Base-by-base conservation (phyloP, 2,113 vertebrate species). In the Trinectes maculatus region DNA sequence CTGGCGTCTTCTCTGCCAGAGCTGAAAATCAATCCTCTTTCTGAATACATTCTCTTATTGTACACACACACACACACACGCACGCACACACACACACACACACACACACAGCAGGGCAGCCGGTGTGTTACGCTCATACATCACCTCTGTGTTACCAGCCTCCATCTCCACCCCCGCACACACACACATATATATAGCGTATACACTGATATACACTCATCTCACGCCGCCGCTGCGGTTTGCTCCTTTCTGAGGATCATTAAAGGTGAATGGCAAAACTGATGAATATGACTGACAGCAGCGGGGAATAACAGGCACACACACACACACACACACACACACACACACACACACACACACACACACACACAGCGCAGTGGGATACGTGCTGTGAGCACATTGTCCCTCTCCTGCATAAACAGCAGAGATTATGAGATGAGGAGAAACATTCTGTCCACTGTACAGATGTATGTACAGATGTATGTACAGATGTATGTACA, bases 21-120 rank as follows among this genome's bases (percentile, higher is more conserved):
- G 61, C 74, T 81, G 52, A 76, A 81, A 78, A 82, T 77, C 65
- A 67, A 82, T 84, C 75, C 51, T 34, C 48, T 74, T 77, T 74
- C 26, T 75, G 63, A 82, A 73, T 60, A 67, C 33, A 49, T 25
- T 8, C 16, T 56, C 25, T 68, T 53, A 61, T 49, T 31, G 52
- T 3, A 29, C 54, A 44, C n/a, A n/a, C n/a, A n/a, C n/a, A n/a
- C n/a, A n/a, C n/a, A n/a, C n/a, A n/a, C n/a, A n/a, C n/a, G n/a
- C n/a, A n/a, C n/a, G n/a, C n/a, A n/a, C n/a, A n/a, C n/a, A n/a
- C n/a, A n/a, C n/a, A n/a, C n/a, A n/a, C n/a, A n/a, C n/a, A n/a
- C n/a, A n/a, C n/a, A n/a, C n/a, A n/a, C n/a, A 4, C 22, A n/a
- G 4, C 57, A 62, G 42, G 15, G 25, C 37, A 42, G 62, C 54